Percentiles rank a stretch among this genome's conserved stretches.
These are phyloP conservation scores for Tyto alba DNA, from an alignment of 2,113 vertebrate genomes.

Conservation along the genomic window DNA sequence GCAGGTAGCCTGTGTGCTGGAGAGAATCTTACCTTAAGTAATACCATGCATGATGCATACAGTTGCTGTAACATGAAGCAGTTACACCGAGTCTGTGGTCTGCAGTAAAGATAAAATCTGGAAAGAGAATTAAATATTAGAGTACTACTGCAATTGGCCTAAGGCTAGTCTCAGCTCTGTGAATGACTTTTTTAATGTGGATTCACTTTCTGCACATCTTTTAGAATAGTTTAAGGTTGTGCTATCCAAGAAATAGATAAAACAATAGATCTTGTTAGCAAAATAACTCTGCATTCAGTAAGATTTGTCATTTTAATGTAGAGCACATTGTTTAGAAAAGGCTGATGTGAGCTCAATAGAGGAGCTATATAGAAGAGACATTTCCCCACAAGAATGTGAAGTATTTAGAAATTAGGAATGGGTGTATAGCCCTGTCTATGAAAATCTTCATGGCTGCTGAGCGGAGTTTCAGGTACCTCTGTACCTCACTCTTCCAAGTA, in stretches of 20 bases:
- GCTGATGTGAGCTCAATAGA: neutral
- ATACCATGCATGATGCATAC: too few species aligned
- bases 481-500: neutral
- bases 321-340: neutral
- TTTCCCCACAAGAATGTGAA: neutral
- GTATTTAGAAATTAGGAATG: neutral
- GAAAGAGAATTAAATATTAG: neutral
- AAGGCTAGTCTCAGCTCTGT: neutral
- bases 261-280: neutral
- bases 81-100: neutral
- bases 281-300: neutral
- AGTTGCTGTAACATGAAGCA: neutral
- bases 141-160: neutral
- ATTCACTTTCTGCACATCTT: neutral
- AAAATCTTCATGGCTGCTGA: neutral
- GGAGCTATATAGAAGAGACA: neutral
- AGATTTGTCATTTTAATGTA: neutral
- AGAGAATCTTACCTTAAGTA: neutral
- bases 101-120: neutral
- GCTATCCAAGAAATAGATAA: neutral
- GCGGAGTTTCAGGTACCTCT: neutral
- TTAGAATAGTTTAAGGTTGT: neutral
- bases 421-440: neutral
- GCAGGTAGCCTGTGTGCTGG: neutral
- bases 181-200: neutral